phyloP scores from a whole-genome alignment of 2,113 vertebrate species.

The Bujurquina vittata region DNA sequence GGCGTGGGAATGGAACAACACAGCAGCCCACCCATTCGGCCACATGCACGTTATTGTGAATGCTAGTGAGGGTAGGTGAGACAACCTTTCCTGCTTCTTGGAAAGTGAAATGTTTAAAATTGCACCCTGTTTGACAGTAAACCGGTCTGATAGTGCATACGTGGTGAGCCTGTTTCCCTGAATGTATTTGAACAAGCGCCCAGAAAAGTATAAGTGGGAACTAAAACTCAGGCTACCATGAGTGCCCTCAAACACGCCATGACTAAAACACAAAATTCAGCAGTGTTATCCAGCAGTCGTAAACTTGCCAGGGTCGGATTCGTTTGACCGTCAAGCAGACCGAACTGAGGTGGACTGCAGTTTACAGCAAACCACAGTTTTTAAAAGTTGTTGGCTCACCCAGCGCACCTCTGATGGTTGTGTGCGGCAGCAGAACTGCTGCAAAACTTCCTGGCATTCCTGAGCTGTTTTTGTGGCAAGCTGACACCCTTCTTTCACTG shows the following conservation, averaged over 20 bases:
- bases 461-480: conserved; percentile 61
- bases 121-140: neutral
- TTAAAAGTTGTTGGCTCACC: conserved; percentile 14
- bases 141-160: conserved; percentile 7
- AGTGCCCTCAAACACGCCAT: neutral
- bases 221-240: neutral
- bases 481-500: conserved; percentile 32
- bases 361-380: conserved; percentile 7
- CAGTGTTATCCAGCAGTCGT: neutral
- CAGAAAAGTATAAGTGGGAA: conserved; percentile 30
- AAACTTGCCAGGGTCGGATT: conserved; percentile 8
- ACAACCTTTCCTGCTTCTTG: neutral
- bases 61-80: neutral
- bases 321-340: neutral
- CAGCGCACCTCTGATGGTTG: conserved; percentile 13
- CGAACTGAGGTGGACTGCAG: neutral
- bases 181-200: conserved; percentile 36
- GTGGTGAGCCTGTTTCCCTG: conserved; percentile 18
- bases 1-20: neutral
- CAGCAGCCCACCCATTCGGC: neutral
- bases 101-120: conserved; percentile 13
- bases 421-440: conserved; percentile 23
- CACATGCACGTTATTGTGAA: neutral
- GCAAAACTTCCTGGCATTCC: conserved; percentile 67
- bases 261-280: conserved; percentile 7